phyloP scores from a whole-genome alignment of 2,888 invertebrate species.

The Trisateles emortualis region DNA sequence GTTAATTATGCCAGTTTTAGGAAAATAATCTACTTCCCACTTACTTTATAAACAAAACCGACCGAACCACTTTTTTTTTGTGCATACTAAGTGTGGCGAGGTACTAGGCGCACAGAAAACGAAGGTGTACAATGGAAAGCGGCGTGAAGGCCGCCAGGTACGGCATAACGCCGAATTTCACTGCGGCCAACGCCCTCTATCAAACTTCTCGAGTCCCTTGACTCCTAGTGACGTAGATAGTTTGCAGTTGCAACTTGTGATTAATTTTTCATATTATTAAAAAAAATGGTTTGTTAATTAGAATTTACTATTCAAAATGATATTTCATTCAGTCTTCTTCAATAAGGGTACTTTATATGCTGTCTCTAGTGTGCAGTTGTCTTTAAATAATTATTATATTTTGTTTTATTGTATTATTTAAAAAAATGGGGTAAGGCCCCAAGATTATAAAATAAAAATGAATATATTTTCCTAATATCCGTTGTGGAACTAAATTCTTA shows the following conservation, averaged over 20 bases:
- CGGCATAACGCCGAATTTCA: constrained; percentile 70
- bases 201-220: constrained; percentile 37
- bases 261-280: too few species aligned
- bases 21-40: constrained; percentile 4
- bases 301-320: too few species aligned
- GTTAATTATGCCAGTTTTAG: background rate
- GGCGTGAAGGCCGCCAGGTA: constrained; percentile 68
- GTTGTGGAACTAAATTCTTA: too few species aligned
- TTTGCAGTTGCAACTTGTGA: constrained; percentile 13
- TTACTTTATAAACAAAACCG: constrained; percentile 37
- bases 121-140: constrained; percentile 70
- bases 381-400: too few species aligned
- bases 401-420: too few species aligned
- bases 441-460: too few species aligned
- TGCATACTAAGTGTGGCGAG: constrained; percentile 45
- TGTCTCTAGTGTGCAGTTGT: too few species aligned
- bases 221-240: constrained; percentile 54
- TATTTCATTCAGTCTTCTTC: too few species aligned
- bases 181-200: constrained; percentile 67
- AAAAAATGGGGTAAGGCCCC: too few species aligned
- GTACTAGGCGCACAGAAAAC: constrained; percentile 69
- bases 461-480: too few species aligned
- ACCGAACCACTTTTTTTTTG: constrained; percentile 55
- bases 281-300: too few species aligned
- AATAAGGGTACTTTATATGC: too few species aligned